phyloP scores from a whole-genome alignment of 2,113 vertebrate genomes.

The Aegypius monachus region DNA sequence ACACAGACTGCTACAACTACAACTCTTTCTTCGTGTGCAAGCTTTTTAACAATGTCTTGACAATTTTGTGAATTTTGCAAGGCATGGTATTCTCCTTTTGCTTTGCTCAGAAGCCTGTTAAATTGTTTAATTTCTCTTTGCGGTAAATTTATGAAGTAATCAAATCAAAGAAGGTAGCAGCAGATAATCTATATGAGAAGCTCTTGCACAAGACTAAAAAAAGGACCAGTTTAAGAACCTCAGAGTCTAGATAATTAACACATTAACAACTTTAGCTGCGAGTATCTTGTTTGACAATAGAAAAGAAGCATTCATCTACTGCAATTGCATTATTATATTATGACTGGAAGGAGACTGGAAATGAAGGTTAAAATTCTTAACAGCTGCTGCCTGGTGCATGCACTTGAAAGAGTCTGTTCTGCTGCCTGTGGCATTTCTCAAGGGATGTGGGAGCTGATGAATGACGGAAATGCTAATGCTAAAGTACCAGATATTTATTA shows the following conservation, averaged over 20 bases:
- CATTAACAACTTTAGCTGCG: slow-evolving; percentile 18
- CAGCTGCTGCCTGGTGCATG: slow-evolving; percentile 62
- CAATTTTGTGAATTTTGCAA: slow-evolving; percentile 66
- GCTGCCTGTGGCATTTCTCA: slow-evolving; percentile 56
- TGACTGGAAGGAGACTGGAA: slow-evolving; percentile 47
- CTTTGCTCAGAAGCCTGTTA: slow-evolving; percentile 58
- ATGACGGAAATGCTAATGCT: slow-evolving; percentile 16
- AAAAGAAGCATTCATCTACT: slow-evolving; percentile 29
- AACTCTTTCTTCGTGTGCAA: slow-evolving; percentile 61
- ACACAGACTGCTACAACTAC: slow-evolving; percentile 75
- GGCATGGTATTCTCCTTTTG: slow-evolving; percentile 41
- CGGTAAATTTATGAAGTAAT: slow-evolving; percentile 59
- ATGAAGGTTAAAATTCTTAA: slow-evolving; percentile 65
- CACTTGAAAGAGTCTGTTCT: slow-evolving; percentile 58
- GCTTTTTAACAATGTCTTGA: slow-evolving; percentile 71
- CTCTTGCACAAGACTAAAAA: slow-evolving; percentile 19
- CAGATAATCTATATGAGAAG: slow-evolving; percentile 36
- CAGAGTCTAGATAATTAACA: slow-evolving; percentile 52
- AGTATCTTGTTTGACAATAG: background rate
- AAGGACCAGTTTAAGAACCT: slow-evolving; percentile 35
- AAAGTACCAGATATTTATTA: slow-evolving; percentile 31
- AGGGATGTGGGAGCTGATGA: slow-evolving; percentile 50
- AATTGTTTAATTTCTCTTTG: slow-evolving; percentile 70
- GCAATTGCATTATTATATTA: slow-evolving; percentile 27
- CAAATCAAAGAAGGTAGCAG: slow-evolving; percentile 43